Percentiles rank a stretch among this genome's conserved stretches.
phyloP scores from a whole-genome alignment of 2,888 invertebrate species.

The Limnephilus auricula region DNA sequence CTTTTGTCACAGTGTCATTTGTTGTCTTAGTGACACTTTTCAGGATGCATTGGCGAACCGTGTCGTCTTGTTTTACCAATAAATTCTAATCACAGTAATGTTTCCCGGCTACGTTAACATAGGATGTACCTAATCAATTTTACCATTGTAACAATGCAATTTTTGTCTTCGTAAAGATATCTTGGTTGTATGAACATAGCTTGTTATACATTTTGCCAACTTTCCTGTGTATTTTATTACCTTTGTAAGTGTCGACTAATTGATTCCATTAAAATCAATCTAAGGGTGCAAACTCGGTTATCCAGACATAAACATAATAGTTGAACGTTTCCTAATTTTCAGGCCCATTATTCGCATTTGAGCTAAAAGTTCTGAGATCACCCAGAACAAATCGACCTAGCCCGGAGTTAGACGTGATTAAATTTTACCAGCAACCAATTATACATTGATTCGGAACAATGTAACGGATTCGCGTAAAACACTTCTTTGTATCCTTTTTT shows the following conservation, averaged over 20 bases:
- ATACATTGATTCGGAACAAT: background rate
- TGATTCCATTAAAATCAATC: background rate
- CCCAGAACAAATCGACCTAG: background rate
- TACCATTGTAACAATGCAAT: background rate
- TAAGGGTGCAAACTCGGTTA: background rate
- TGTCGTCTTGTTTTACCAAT: background rate
- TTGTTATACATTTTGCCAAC: background rate
- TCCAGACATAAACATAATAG: background rate
- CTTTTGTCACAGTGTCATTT: too few relatives aligned
- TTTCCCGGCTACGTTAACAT: background rate
- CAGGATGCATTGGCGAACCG: background rate
- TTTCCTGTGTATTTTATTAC: background rate
- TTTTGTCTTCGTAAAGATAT: background rate
- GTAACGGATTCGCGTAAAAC: background rate
- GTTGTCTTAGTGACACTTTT: background rate
- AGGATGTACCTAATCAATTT: background rate
- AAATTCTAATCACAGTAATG: too few relatives aligned
- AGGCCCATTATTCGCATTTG: background rate
- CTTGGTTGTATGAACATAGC: background rate
- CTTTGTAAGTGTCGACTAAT: background rate
- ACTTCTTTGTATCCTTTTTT: background rate
- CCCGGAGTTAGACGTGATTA: background rate
- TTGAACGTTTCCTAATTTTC: too few relatives aligned
- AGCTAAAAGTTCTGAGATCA: background rate
- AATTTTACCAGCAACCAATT: background rate